Conservation (phyloP, 2,113 vertebrate genomes). For the Apteryx owenii region DNA sequence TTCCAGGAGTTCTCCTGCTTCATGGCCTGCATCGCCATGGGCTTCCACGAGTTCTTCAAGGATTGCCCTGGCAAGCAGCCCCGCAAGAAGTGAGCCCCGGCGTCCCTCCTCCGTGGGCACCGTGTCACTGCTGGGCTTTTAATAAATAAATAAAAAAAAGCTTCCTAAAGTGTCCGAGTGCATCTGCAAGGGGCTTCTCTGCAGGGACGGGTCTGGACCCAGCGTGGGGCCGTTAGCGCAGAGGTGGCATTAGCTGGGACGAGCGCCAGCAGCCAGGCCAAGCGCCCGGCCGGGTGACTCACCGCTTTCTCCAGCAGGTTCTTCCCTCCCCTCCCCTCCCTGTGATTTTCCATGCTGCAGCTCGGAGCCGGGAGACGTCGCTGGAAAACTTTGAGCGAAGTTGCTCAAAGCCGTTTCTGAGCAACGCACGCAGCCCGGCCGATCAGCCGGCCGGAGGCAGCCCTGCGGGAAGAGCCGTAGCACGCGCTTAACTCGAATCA, state of each 20-base stretch:
- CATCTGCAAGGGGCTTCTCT: neutral
- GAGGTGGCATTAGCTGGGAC: no score
- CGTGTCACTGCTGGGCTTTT: rapidly evolving
- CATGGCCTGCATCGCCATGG: slow-evolving; percentile 77
- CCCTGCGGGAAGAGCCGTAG: neutral
- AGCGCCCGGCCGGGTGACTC: neutral
- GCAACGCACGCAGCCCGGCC: rapidly evolving
- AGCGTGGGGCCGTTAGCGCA: no score
- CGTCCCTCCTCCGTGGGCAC: rapidly evolving
- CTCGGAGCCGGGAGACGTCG: neutral
- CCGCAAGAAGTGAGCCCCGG: slow-evolving; percentile 53
- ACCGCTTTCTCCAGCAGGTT: neutral
- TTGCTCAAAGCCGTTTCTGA: rapidly evolving
- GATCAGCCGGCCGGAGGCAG: no score
- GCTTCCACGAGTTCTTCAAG: slow-evolving; percentile 77
- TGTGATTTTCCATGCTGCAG: neutral
- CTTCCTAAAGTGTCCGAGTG: neutral
- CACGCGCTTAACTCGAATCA: rapidly evolving
- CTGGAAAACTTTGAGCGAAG: neutral
- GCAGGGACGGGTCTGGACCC: no score
- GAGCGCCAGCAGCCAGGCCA: no score
- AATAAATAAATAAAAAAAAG: slow-evolving; percentile 26
- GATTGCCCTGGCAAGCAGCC: slow-evolving; percentile 37
- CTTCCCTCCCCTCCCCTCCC: neutral
- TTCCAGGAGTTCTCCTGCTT: slow-evolving; percentile 79